These are phyloP conservation scores for Colistium nudipinnis DNA, from an alignment of 2,113 vertebrate genomes.

Conservation along the genomic window DNA sequence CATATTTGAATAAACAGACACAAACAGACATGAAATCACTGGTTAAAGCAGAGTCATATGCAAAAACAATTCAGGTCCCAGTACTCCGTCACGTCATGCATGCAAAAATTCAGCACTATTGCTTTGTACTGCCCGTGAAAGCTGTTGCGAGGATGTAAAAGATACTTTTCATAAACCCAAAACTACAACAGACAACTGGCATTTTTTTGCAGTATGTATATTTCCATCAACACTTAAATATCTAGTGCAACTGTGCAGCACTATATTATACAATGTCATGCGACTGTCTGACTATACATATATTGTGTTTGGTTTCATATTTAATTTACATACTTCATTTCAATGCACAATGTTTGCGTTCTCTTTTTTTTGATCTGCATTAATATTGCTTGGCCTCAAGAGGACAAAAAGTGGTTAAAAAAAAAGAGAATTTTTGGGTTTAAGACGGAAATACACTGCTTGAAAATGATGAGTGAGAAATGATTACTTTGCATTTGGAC, in stretches of 20 bases:
- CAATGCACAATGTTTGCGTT: slow-evolving; percentile 1
- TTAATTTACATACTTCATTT: neutral
- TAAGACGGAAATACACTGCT: slow-evolving; percentile 21
- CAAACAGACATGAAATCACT: slow-evolving; percentile 21
- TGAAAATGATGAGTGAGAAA: slow-evolving; percentile 23
- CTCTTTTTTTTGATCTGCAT: slow-evolving; percentile 11
- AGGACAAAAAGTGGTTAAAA: slow-evolving; percentile 21
- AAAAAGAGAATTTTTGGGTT: slow-evolving; percentile 24
- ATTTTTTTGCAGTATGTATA: neutral
- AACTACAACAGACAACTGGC: neutral
- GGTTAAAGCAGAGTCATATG: slow-evolving; percentile 20
- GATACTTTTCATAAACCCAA: neutral
- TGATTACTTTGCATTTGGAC: slow-evolving; percentile 47
- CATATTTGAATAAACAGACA: slow-evolving; percentile 2
- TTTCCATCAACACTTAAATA: neutral
- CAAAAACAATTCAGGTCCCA: slow-evolving; percentile 19
- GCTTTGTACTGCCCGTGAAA: neutral
- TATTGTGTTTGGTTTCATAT: slow-evolving; percentile 7
- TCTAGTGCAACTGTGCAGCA: neutral
- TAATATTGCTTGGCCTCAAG: slow-evolving; percentile 16
- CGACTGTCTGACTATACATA: neutral
- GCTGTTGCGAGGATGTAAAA: slow-evolving; percentile 14
- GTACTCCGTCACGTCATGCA: slow-evolving; percentile 11
- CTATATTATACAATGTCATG: neutral
- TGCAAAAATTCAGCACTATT: slow-evolving; percentile 32